Conservation (phyloP, 2,888 invertebrate genomes). For the Apodemia duryi region DNA sequence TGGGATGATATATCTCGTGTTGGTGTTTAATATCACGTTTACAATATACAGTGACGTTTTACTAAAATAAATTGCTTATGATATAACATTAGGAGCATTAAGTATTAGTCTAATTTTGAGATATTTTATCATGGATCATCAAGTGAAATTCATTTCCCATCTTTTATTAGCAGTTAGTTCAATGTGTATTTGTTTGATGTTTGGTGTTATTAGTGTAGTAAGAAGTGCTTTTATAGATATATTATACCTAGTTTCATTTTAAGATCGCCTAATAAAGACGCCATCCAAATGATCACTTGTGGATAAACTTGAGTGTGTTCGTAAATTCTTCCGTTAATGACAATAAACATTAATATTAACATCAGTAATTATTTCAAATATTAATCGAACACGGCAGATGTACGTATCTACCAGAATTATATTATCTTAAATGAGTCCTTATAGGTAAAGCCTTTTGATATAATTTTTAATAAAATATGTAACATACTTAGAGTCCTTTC, state of each 20-base stretch:
- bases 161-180: slow-evolving; percentile 37
- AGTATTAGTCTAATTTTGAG: slow-evolving; percentile 65
- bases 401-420: not conserved
- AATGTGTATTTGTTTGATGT: slow-evolving; percentile 65
- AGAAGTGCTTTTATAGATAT: slow-evolving; percentile 71
- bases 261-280: slow-evolving; percentile 6
- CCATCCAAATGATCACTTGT: slow-evolving; percentile 26
- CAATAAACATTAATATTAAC: slow-evolving; percentile 9
- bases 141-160: slow-evolving; percentile 38
- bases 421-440: slow-evolving; percentile 9
- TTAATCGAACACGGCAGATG: not conserved
- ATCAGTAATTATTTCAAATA: not conserved
- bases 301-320: not conserved
- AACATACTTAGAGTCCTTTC: slow-evolving; percentile 8
- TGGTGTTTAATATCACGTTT: slow-evolving; percentile 29
- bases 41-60: slow-evolving; percentile 35
- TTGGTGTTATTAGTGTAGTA: slow-evolving; percentile 70
- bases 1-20: slow-evolving; percentile 39
- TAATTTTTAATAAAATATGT: slow-evolving; percentile 15
- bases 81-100: slow-evolving; percentile 52
- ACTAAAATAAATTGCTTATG: slow-evolving; percentile 44
- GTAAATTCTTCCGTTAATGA: slow-evolving; percentile 19
- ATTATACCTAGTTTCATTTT: slow-evolving; percentile 34
- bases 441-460: slow-evolving; percentile 17
- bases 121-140: slow-evolving; percentile 43